A percentile compares a stretch with the other conserved stretches of the same genome.
Conservation (phyloP, 2,113 vertebrate genomes). For the Chionis minor region DNA sequence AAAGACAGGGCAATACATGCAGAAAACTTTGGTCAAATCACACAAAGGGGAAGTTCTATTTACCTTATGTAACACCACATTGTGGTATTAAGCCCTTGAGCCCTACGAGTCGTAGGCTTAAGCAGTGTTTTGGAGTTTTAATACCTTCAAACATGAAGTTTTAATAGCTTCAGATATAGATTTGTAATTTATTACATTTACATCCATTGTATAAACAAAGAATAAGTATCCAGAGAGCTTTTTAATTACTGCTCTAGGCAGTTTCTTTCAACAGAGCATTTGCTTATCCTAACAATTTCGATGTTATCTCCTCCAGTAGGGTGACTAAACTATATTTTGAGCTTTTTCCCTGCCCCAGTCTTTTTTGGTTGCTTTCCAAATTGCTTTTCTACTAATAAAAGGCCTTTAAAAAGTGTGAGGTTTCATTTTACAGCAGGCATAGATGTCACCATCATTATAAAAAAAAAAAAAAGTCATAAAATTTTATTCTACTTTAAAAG, state of each 20-base stretch:
- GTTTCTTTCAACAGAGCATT: not conserved
- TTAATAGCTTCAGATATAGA: not conserved
- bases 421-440: not conserved
- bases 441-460: not conserved
- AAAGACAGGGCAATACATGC: not conserved
- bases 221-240: not conserved
- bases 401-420: not conserved
- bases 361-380: not conserved
- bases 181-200: not conserved
- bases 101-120: not conserved
- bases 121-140: not conserved
- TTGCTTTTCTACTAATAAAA: not conserved
- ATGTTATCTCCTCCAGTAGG: not conserved
- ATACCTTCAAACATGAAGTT: not conserved
- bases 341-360: not conserved
- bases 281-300: not conserved
- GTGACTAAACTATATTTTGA: not conserved
- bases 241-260: not conserved
- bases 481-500: not conserved
- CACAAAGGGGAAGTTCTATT: not conserved
- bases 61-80: fast-evolving
- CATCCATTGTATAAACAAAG: not conserved
- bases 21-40: not conserved
- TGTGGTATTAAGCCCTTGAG: not conserved
- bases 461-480: not conserved